These are phyloP conservation scores for Limenitis camilla DNA, from an alignment of 2,888 invertebrate genomes.

Conservation along the genomic window DNA sequence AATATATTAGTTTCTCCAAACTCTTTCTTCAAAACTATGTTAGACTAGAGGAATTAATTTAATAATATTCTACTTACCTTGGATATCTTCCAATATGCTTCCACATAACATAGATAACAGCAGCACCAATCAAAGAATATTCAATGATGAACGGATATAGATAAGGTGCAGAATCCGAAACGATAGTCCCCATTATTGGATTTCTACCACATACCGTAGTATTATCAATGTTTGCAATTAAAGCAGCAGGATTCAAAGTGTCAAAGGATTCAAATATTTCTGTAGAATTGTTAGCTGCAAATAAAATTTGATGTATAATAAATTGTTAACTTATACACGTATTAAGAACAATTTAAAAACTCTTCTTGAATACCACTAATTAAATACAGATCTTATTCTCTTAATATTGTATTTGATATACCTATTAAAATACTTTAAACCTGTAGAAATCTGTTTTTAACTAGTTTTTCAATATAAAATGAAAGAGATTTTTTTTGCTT, in stretches of 20 bases:
- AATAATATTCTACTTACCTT: constrained; percentile 66
- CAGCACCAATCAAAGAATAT: constrained; percentile 95
- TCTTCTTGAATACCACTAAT: no score
- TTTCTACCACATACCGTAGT: constrained; percentile 83
- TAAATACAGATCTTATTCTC: no score
- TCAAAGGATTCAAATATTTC: constrained; percentile 75
- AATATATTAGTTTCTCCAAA: no score
- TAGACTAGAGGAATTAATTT: neutral
- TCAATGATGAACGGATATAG: constrained; percentile 97
- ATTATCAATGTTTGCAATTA: constrained; percentile 73
- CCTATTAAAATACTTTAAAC: no score
- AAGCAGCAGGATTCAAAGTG: constrained; percentile 74
- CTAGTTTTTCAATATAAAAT: no score
- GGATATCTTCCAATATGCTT: constrained; percentile 93
- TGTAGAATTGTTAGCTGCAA: constrained; percentile 59
- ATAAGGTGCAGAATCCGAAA: constrained; percentile 94
- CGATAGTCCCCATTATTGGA: constrained; percentile 94
- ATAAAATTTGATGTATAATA: constrained; percentile 13
- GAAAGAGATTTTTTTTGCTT: neutral
- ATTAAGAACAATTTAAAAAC: neutral
- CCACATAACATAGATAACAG: constrained; percentile 98
- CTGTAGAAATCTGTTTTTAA: no score
- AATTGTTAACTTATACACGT: no score
- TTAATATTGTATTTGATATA: no score
- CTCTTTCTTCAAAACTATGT: neutral